Base-by-base conservation (phyloP, 2,888 invertebrate species). In the Drosophila stalkeri region DNA sequence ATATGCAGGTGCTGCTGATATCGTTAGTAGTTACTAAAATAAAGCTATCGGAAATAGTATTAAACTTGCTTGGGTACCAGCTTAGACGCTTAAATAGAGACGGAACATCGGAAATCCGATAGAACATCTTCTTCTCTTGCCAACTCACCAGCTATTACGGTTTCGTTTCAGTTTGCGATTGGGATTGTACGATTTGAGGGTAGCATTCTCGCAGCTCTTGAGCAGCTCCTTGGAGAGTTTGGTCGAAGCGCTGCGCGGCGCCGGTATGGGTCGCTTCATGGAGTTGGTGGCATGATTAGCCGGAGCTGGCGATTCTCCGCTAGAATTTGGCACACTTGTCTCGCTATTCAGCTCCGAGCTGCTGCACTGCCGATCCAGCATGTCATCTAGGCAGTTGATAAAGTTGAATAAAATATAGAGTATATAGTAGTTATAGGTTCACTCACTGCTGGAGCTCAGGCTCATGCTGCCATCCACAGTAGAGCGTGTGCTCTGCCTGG, bases 81-180 rank as follows among this genome's bases (percentile, higher is more conserved):
- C 35, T 12, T 12, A 37, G 35, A 4, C 12, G 3, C 33, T 33
- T n/a, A n/a, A n/a, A n/a, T n/a, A n/a, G n/a, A n/a, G n/a, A n/a
- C n/a, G n/a, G n/a, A n/a, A n/a, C 33, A 39, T 7, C 2, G n/a
- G 14, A 23, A 23, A 14, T 46, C 1, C 12, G 0, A 14, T 2
- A 6, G 23, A 23, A 14, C 14, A 6, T 16, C 39, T 16, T 16
- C 2, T 14, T n/a, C 2, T 12, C 3, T 44, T 6, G 5, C 1
- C 20, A 2, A 47, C 90, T 86, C 70, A 92, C 91, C 90, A 91
- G 73, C 90, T 92, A 39, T 93, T 92, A 2, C 92, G 87, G 77
- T 92, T 93, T 1, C 93, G 87, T 74, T 92, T 92, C 0, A 93
- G 84, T 66, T 93, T 93, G 6, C 93, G 85, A 80, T 93, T 92